Base-by-base conservation (phyloP, 1,140 invertebrate genomes). In the Phymastichus coffea region DNA sequence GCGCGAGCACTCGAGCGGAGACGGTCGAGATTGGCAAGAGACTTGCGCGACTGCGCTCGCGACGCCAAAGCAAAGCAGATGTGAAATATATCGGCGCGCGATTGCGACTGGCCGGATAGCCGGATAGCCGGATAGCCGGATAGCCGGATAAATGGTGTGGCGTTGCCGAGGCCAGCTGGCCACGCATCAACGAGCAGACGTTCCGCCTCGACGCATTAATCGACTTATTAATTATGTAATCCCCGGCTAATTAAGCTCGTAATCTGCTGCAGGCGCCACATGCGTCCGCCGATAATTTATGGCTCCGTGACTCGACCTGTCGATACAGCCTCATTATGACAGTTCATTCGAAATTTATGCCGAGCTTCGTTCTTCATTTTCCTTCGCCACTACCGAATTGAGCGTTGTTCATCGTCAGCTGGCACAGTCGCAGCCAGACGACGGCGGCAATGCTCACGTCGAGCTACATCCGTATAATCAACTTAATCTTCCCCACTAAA, bases 171-270 rank as follows among this genome's bases (percentile, higher is more conserved):
- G 19, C 17, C 8, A 17, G 17, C 1, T 23, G n/a, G 17, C 4
- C n/a, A 46, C 41, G 53, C 40, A 55, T 55, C 26, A 33, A 44
- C 19, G 51, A 30, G 25, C 56, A 63, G 48, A 48, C 48, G 56
- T 63, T 58, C 33, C 55, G 56, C 48, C 41, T 63, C 49, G 40
- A 12, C 15, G 43, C 17, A 57, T 52, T 58, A 54, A 63, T 63
- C 41, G 47, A 20, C 9, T 54, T 54, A 63, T 63, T 58, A 58
- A 63, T 63, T 57, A 58, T 58, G 43, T 54, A 58, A 58, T 54
- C 55, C 54, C 20, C 41, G 28, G 48, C 49, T 58, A 58, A 63
- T 53, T 48, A 63, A 40, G 40, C 40, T 44, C 48, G 28, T 57
- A 57, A 62, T 57, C 54, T 52, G 41, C 30, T 55, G 1, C 12